Base-by-base conservation (phyloP, 2,888 invertebrate genomes). In the Caenorhabditis doughertyi region DNA sequence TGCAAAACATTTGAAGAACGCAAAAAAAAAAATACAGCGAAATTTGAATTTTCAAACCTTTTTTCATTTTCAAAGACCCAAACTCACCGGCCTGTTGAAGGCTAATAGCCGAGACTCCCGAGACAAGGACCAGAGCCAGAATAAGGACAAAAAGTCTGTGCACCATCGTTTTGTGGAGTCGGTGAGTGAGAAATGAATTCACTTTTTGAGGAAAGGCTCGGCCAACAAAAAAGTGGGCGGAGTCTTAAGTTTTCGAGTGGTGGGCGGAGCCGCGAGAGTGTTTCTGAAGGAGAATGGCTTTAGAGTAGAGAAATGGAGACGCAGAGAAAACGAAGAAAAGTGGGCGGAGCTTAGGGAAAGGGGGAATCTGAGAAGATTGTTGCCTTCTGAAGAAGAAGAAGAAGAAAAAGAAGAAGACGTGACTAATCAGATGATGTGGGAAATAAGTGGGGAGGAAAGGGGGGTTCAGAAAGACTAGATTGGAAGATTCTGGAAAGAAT, bases 61-160 rank as follows among this genome's bases (percentile, higher is more conserved):
- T n/a, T 27, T 58, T 58, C 9, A n/a, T 18, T 27, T 29, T 18
- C n/a, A 7, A 44, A 27, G n/a, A 65, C 27, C 21, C 3, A 27
- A 29, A 60, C 79, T 42, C 2, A 79, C 79, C 79, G 44, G 79
- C 79, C 47, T 79, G 79, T 32, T 79, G 72, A 13, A 65, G 67
- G 0, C 58, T 58, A 27, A 79, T 79, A 11, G 79, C 71, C 11
- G 72, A 47, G 0, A 65, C 13, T 16, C 7, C 39, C 32, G 58
- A 23, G 27, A 74, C 32, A 13, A 74, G 13, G 7, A 58, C 21
- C n/a, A 55, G n/a, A 3, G 71, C 53, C 39, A 79, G 9, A n/a
- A 79, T 18, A 23, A 58, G 23, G 51, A 56, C 4, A 49, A 74
- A 5, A 23, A 60, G 42, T 42, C 56, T 39, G 9, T 56, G 68